Base-by-base conservation (phyloP, 2,113 vertebrate species). In the Naja naja region DNA sequence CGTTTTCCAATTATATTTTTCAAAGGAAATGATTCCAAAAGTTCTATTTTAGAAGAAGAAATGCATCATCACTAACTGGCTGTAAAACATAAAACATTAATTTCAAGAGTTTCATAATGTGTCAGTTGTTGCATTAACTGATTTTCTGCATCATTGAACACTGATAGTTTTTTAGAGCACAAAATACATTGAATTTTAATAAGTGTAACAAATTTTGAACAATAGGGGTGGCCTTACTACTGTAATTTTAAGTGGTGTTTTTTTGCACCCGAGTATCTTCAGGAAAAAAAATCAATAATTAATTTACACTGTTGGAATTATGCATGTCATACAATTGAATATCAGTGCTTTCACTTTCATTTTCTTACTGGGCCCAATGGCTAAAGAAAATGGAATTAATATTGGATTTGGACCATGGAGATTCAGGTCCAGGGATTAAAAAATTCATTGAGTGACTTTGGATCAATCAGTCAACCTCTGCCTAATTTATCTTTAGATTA, bases 231-330 rank as follows among this genome's bases (percentile, higher is more conserved):
- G 27, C 54, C 56, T 56, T 95, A 14, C 60, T 95, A 4, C 43
- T 60, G 12, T 53, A 8, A 56, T 25, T 86, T 54, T 30, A 39
- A 14, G 3, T 11, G 39, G 22, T 49, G 47, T 88, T 85, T 85
- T 45, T 96, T 52, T 10, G 9, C 94, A 94, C 94, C 85, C 88
- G 92, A 92, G 89, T 94, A 11, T 39, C 18, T 18, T 20, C 55
- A 30, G 25, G 39, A 20, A 86, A 53, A 53, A 86, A 53, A 23
- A 43, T 53, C 20, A 64, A 89, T 34, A 81, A 34, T 39, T 43
- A 85, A 43, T 1, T 3, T 58, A 20, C 93, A 93, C 56, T 49
- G 92, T 94, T 91, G 86, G 81, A 88, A 94, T 64, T 34, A 22
- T 3, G 94, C 10, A 23, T 58, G 89, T 95, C 25, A 60, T 30